Base-by-base conservation (phyloP, 2,888 invertebrate species). In the Polyommatus iphigenia region DNA sequence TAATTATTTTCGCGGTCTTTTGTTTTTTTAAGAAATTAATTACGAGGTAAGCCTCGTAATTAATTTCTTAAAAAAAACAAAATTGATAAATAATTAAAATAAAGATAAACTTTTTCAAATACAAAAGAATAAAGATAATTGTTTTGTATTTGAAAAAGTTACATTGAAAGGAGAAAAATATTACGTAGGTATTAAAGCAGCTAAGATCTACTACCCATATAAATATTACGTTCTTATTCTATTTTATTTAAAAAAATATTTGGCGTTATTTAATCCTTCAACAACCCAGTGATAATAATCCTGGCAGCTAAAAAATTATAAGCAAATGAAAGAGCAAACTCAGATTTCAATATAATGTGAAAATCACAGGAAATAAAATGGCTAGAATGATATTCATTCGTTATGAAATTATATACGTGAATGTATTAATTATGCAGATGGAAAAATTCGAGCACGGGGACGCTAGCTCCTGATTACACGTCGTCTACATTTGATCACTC, bases 1-100 rank as follows among this genome's bases (percentile, higher is more conserved):
- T 76, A 77, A 81, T 80, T 77, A 76, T 29, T n/a, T 10, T 54
- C 54, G 29, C 29, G 67, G 15, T 18, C 1, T 67, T 32, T 29
- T 18, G 15, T 67, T 67, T 67, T 67, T 24, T 4, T 59, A 5
- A 50, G 57, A 20, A 29, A 29, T 29, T 67, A 67, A 24, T 29
- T 62, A 24, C 15, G 5, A 67, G 8, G 67, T n/a, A n/a, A n/a
- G n/a, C n/a, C n/a, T n/a, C n/a, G n/a, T n/a, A n/a, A n/a, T n/a
- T n/a, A n/a, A n/a, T n/a, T n/a, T n/a, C n/a, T n/a, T n/a, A n/a
- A n/a, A n/a, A n/a, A n/a, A n/a, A n/a, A n/a, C n/a, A n/a, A n/a
- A n/a, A n/a, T n/a, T n/a, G n/a, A n/a, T n/a, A n/a, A n/a, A n/a
- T n/a, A n/a, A n/a, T n/a, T n/a, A n/a, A n/a, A n/a, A n/a, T n/a